Percentiles rank a stretch among this genome's conserved stretches.
These are phyloP conservation scores for Aulostomus chinensis DNA, from an alignment of 2,797 vertebrate genomes.

Conservation along the genomic window DNA sequence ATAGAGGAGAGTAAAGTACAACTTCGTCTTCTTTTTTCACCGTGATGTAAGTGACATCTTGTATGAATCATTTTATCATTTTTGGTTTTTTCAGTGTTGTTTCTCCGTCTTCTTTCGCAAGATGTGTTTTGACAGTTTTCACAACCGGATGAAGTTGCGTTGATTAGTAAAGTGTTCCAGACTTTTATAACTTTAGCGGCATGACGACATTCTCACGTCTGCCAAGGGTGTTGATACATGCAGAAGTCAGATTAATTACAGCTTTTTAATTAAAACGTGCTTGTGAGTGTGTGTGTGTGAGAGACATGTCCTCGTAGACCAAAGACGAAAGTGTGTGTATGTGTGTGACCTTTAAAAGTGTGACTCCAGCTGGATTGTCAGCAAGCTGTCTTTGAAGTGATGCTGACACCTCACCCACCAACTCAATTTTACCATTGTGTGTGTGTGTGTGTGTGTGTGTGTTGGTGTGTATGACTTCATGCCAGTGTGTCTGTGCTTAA, in stretches of 20 bases:
- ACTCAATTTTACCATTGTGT: conserved; percentile 26
- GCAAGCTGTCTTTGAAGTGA: conserved; percentile 73
- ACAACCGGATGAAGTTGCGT: conserved; percentile 16
- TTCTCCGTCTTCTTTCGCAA: conserved; percentile 3
- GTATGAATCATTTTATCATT: conserved; percentile 29
- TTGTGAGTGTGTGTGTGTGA: conserved; percentile 1
- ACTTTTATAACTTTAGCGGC: conserved; percentile 41
- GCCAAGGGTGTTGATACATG: conserved; percentile 74
- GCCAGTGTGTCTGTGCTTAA: conserved; percentile 16
- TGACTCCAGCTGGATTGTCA: conserved; percentile 75
- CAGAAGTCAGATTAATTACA: conserved; percentile 71
- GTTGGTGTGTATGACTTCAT: too few species aligned
- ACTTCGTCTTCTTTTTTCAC: conserved; percentile 4
- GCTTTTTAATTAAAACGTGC: conserved; percentile 77
- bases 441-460: conserved; percentile 1
- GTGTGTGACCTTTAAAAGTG: conserved; percentile 78
- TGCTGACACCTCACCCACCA: conserved; percentile 62
- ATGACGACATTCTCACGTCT: conserved; percentile 65
- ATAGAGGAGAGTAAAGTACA: conserved; percentile 8
- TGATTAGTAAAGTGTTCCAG: conserved; percentile 43
- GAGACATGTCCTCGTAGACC: conserved; percentile 8
- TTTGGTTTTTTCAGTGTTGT: conserved; percentile 12
- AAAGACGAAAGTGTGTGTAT: conserved; percentile 17
- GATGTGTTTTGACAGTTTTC: conserved; percentile 19
- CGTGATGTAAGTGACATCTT: conserved; percentile 31